Evolutionary conservation across 2,888 invertebrate genomes (phyloP).

Genomic region (Stenichneumon culpator): DNA sequence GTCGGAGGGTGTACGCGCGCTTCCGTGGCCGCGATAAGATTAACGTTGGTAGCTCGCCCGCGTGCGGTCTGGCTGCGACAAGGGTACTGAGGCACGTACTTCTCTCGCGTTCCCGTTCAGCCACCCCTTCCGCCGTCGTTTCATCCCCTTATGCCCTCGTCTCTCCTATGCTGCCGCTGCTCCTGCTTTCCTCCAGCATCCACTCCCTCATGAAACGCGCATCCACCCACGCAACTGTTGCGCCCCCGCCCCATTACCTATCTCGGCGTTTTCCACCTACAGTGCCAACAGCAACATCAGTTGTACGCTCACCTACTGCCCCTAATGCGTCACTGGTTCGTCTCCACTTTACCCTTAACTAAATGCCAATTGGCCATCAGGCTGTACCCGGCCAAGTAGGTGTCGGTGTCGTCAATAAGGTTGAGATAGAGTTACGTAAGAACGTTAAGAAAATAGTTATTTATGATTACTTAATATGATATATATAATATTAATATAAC

Average conservation of each 20-base stretch:
- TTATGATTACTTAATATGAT: background rate
- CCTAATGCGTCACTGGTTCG: slow-evolving; percentile 51
- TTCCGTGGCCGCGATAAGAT: slow-evolving; percentile 56
- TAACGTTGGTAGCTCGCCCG: slow-evolving; percentile 49
- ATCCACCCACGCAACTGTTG: slow-evolving; percentile 84
- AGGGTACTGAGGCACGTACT: slow-evolving; percentile 79
- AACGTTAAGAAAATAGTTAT: background rate
- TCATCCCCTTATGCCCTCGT: slow-evolving; percentile 64
- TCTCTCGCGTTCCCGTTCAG: slow-evolving; percentile 74
- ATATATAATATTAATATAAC: too few species aligned
- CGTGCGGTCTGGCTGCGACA: slow-evolving; percentile 75
- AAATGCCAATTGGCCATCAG: slow-evolving; percentile 56
- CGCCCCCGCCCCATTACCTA: slow-evolving; percentile 78
- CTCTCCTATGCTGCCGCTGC: background rate
- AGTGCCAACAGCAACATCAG: slow-evolving; percentile 36
- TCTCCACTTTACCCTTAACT: slow-evolving; percentile 58
- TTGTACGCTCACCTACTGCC: slow-evolving; percentile 13
- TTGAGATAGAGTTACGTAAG: background rate
- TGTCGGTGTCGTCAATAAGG: background rate
- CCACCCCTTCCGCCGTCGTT: slow-evolving; percentile 71
- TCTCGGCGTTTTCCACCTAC: slow-evolving; percentile 60
- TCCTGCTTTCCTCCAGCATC: slow-evolving; percentile 61
- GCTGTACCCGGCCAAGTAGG: too few species aligned
- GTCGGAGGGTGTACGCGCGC: slow-evolving; percentile 13
- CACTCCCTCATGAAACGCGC: slow-evolving; percentile 80